Conservation (phyloP, 2,113 vertebrate genomes). For the Panthera uncia region DNA sequence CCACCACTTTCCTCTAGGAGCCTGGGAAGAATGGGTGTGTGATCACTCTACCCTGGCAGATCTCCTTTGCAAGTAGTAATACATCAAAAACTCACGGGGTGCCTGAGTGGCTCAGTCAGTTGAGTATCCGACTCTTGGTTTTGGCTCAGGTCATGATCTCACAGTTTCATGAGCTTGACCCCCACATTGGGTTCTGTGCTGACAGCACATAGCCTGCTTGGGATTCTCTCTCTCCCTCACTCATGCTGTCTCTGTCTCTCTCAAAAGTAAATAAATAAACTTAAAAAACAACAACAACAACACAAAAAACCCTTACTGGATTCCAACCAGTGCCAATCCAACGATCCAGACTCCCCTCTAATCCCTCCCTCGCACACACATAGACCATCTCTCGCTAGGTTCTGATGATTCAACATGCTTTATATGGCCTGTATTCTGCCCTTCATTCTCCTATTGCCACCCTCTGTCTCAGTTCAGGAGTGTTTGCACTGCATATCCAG, state of each 20-base stretch:
- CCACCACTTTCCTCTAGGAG: neutral
- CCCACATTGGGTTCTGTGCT: too few species aligned
- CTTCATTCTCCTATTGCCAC: neutral
- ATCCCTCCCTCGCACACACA: accelerated
- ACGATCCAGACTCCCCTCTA: neutral
- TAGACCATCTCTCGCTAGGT: too few species aligned
- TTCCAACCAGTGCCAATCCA: neutral
- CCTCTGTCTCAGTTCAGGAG: neutral
- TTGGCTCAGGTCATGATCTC: too few species aligned
- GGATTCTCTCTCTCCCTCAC: too few species aligned
- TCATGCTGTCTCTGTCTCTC: too few species aligned
- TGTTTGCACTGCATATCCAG: neutral
- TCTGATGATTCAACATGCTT: neutral
- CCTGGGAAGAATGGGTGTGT: neutral
- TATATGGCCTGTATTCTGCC: neutral
- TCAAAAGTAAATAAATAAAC: too few species aligned
- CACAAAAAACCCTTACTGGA: neutral
- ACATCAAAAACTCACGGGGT: neutral
- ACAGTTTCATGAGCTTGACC: too few species aligned
- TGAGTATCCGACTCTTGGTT: too few species aligned
- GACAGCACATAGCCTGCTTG: too few species aligned
- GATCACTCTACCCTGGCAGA: neutral
- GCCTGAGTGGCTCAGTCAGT: too few species aligned
- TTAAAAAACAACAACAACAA: neutral
- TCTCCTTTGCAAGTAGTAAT: neutral